Base-by-base conservation (phyloP, 1,140 invertebrate species). In the Scylla paramamosain region DNA sequence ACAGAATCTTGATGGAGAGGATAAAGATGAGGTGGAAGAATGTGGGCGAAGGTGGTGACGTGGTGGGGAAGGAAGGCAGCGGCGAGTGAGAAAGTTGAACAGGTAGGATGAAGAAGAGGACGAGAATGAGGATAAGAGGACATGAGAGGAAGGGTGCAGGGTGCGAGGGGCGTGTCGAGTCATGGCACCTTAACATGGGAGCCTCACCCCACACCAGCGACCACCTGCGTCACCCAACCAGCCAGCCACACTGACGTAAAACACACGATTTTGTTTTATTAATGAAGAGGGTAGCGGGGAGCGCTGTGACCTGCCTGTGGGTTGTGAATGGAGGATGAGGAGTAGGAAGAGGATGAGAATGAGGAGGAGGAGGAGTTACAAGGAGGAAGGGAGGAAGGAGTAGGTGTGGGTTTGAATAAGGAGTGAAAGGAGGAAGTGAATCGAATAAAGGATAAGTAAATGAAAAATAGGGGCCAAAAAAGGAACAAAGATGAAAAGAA, bases 331-430 rank as follows among this genome's bases (percentile, higher is more conserved):
- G 12, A 6, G 52, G 1, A 59, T 59, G 20, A 3, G 20, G 67
- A n/a, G 67, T 1, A 20, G 29, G 39, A 48, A 92, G 67, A 82
- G 4, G 45, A 59, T 12, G 91, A 92, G 52, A 92, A 28, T 10
- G 91, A 31, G 91, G 31, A 29, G 28, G 28, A 92, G 52, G 82
- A 28, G 20, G 28, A 82, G 10, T 25, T n/a, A 83, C n/a, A 32
- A 67, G 20, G 29, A 31, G 91, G 45, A 39, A 82, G 91, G 82
- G 91, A 92, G 59, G n/a, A 29, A 92, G 91, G 16, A 77, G 45
- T 10, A 14, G 10, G 45, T 12, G n/a, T 29, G 25, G 31, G 2
- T 32, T 14, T 32, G n/a, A n/a, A n/a, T 29, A 48, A 48, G 46
- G 31, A 39, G 20, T n/a, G 8, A 39, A 46, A 45, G 45, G 12